phyloP scores from a whole-genome alignment of 2,113 vertebrate genomes.

The Perca flavescens region DNA sequence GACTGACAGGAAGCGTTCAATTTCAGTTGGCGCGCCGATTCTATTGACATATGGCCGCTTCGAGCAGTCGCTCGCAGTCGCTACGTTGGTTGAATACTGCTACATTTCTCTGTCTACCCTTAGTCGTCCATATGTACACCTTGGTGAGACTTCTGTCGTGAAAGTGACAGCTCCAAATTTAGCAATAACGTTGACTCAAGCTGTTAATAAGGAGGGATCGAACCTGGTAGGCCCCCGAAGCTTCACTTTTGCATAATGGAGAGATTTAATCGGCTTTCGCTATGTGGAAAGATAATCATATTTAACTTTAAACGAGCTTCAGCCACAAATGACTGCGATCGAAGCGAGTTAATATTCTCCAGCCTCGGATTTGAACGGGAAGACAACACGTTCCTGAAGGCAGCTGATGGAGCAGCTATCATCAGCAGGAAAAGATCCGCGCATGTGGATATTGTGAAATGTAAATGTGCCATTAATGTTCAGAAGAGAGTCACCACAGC shows the following conservation, averaged over 20 bases:
- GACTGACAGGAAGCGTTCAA: constrained; percentile 52
- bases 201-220: not conserved
- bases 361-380: constrained; percentile 83
- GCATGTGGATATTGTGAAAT: constrained; percentile 81
- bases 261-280: constrained; percentile 69
- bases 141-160: not conserved
- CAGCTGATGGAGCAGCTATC: constrained; percentile 73
- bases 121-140: not conserved
- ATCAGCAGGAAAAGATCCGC: constrained; percentile 64
- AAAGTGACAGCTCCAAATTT: not conserved
- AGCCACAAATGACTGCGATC: constrained; percentile 28
- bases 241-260: constrained; percentile 45
- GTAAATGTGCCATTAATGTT: constrained; percentile 79
- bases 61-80: not conserved
- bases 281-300: constrained; percentile 86
- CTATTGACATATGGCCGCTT: too few relatives aligned
- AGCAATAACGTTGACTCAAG: not conserved
- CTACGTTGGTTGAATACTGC: too few relatives aligned
- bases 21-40: constrained; percentile 65
- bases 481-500: constrained; percentile 84
- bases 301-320: constrained; percentile 80
- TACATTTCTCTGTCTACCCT: too few relatives aligned
- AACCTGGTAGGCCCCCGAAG: not conserved
- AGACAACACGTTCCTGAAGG: constrained; percentile 81
- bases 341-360: constrained; percentile 77